Percentiles rank a stretch among this genome's conserved stretches.
phyloP scores from a whole-genome alignment of 2,797 vertebrate genomes.

The Knipowitschia caucasica region DNA sequence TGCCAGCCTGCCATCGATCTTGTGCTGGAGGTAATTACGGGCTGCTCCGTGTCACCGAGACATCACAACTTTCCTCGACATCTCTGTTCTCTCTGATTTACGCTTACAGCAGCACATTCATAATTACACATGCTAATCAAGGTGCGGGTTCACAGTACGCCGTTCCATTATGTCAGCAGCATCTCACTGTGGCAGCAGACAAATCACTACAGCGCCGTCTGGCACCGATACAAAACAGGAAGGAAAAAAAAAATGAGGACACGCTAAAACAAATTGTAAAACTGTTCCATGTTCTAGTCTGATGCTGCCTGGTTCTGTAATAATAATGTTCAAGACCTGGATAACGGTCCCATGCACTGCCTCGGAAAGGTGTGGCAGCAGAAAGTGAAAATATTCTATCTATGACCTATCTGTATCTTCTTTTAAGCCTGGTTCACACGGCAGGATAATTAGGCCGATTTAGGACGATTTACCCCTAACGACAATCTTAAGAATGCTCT shows the following conservation, averaged over 20 bases:
- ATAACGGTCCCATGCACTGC: not conserved
- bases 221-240: conserved; percentile 39
- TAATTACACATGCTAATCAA: conserved; percentile 79
- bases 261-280: not conserved
- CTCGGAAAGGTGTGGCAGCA: not conserved
- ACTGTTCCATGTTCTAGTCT: not conserved
- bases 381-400: too few relatives aligned
- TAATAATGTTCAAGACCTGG: not conserved
- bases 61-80: conserved; percentile 41
- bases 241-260: not conserved
- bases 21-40: conserved; percentile 59
- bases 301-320: too few relatives aligned
- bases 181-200: conserved; percentile 61
- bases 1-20: conserved; percentile 61
- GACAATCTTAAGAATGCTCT: too few relatives aligned
- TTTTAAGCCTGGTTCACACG: too few relatives aligned
- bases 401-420: too few relatives aligned
- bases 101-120: conserved; percentile 64
- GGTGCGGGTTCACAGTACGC: conserved; percentile 69
- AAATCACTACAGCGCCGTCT: conserved; percentile 54
- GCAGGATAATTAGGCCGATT: too few relatives aligned
- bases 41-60: conserved; percentile 53
- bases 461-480: too few relatives aligned
- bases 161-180: conserved; percentile 68
- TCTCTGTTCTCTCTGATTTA: conserved; percentile 52